These are phyloP conservation scores for Elymnias hypermnestra DNA, from an alignment of 1,140 invertebrate genomes.

Conservation along the genomic window DNA sequence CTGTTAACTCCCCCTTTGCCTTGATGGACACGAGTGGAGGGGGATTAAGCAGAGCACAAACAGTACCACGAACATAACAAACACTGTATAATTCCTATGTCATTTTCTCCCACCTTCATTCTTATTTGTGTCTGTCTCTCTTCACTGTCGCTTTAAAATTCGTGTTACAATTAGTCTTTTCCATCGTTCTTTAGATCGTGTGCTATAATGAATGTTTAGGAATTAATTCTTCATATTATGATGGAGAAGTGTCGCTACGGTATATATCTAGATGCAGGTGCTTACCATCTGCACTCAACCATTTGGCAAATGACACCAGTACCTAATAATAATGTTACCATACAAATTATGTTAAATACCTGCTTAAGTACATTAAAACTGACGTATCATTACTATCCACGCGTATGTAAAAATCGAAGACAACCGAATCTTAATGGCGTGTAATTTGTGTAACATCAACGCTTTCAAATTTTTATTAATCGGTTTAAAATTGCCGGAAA, in stretches of 20 bases:
- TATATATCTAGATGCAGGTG: constrained; percentile 60
- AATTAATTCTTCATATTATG: constrained; percentile 43
- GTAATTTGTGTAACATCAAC: neutral
- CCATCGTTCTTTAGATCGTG: no score
- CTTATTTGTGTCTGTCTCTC: no score
- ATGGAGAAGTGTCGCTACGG: constrained; percentile 30
- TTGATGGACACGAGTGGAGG: no score
- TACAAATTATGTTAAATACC: constrained; percentile 12
- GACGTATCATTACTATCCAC: neutral
- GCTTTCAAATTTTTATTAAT: neutral
- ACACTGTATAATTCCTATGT: no score
- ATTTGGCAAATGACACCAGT: constrained; percentile 23
- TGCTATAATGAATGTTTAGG: constrained; percentile 38
- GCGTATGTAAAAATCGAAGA: neutral
- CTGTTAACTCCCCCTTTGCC: no score
- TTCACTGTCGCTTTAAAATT: no score
- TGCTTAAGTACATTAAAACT: neutral
- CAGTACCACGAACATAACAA: no score
- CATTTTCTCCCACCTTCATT: no score
- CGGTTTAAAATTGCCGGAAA: neutral
- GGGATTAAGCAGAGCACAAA: no score
- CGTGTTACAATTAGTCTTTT: no score
- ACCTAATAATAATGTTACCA: constrained; percentile 19
- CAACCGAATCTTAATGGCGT: neutral
- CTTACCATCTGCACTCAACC: constrained; percentile 35